phyloP scores from a whole-genome alignment of 2,797 vertebrate species.

The Pygocentrus nattereri region DNA sequence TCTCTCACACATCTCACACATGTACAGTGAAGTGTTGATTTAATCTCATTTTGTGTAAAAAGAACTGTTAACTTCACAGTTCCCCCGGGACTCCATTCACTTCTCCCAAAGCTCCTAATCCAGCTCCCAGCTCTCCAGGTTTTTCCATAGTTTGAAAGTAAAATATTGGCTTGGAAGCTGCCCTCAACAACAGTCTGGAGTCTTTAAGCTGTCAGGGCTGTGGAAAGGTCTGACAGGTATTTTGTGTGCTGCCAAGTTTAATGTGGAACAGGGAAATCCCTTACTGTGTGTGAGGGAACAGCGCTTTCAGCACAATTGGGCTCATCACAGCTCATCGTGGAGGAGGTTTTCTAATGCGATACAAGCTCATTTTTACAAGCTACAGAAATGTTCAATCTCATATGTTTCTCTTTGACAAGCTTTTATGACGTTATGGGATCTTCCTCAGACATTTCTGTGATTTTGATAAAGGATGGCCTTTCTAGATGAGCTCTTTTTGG shows the following conservation, averaged over 20 bases:
- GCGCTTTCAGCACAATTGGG: conserved; percentile 10
- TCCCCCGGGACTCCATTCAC: neutral
- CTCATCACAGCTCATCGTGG: neutral
- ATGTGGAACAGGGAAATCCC: neutral
- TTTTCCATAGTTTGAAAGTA: neutral
- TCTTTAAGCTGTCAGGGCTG: conserved; percentile 12
- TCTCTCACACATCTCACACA: neutral
- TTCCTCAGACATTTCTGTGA: neutral
- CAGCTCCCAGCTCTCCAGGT: neutral
- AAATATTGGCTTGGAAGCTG: neutral
- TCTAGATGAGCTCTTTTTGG: neutral
- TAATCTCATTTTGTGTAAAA: neutral
- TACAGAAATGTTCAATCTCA: neutral
- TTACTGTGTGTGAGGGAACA: neutral
- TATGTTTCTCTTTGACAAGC: neutral
- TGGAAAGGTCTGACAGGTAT: conserved; percentile 9
- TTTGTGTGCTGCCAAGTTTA: neutral
- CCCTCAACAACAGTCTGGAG: neutral
- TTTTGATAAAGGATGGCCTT: neutral
- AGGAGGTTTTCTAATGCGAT: neutral
- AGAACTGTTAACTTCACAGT: neutral
- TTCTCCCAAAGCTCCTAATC: conserved; percentile 3
- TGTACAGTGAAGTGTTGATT: neutral
- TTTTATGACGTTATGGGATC: neutral
- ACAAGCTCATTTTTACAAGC: neutral